A percentile compares a stretch with the other conserved stretches of the same genome.
These are phyloP conservation scores for Philopedon plagiatum DNA, from an alignment of 2,888 invertebrate species.

Conservation along the genomic window DNA sequence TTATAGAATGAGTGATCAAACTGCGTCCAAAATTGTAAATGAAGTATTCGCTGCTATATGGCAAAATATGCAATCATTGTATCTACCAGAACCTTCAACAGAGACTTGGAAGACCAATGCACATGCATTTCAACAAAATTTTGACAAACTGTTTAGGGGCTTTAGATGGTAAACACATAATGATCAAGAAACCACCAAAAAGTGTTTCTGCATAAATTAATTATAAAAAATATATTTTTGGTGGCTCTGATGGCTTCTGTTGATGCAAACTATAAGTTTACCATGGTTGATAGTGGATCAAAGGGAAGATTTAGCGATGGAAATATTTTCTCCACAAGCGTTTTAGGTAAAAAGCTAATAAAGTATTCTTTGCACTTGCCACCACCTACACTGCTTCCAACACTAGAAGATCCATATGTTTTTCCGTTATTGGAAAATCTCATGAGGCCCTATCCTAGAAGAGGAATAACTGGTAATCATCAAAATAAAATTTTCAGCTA, in stretches of 20 bases:
- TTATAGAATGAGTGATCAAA: conserved; percentile 48
- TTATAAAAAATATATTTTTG: conserved; percentile 46
- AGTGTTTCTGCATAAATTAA: conserved; percentile 39
- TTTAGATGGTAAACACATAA: conserved; percentile 39
- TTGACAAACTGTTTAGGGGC: conserved; percentile 45
- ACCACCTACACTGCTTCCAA: conserved; percentile 21
- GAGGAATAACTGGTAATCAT: conserved; percentile 23
- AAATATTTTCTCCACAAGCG: conserved; percentile 55
- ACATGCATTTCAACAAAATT: conserved; percentile 20
- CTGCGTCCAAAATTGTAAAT: conserved; percentile 63
- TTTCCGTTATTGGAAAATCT: conserved; percentile 36
- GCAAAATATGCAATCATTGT: conserved; percentile 54
- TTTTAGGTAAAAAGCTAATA: conserved; percentile 44
- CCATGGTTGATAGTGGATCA: conserved; percentile 22
- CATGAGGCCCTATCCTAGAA: conserved; percentile 45
- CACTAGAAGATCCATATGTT: conserved; percentile 58
- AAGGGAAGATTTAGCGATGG: conserved; percentile 57
- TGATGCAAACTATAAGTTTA: conserved; percentile 49
- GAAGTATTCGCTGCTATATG: conserved; percentile 59
- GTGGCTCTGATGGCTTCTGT: conserved; percentile 36
- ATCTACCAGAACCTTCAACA: conserved; percentile 46
- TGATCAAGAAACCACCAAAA: conserved; percentile 24
- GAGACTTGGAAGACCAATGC: conserved; percentile 30
- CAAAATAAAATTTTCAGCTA: conserved; percentile 44
- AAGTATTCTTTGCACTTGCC: conserved; percentile 33